Percentiles rank a stretch among this genome's conserved stretches.
Conservation (phyloP, 2,113 vertebrate species). For the Xenopus borealis region DNA sequence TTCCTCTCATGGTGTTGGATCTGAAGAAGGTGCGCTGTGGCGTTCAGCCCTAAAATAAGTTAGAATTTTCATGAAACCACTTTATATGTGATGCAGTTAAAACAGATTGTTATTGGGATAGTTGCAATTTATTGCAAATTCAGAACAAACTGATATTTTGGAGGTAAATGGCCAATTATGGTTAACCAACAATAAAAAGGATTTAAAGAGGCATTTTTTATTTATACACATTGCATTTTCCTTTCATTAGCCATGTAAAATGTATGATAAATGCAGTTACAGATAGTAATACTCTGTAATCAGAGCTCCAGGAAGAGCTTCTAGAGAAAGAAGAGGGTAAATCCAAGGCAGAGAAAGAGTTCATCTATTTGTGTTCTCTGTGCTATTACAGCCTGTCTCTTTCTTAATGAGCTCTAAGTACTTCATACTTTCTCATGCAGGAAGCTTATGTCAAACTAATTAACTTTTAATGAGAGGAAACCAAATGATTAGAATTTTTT, state of each 20-base stretch:
- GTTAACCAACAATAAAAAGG: not conserved
- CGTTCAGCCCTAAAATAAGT: too few relatives aligned
- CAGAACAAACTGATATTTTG: not conserved
- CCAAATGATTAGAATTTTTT: conserved; percentile 80
- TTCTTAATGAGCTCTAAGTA: conserved; percentile 78
- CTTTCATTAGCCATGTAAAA: not conserved
- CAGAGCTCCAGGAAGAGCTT: conserved; percentile 49
- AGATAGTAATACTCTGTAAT: conserved; percentile 27
- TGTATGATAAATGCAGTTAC: not conserved
- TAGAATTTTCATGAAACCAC: too few relatives aligned
- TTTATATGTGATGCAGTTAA: too few relatives aligned
- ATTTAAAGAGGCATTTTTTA: too few relatives aligned
- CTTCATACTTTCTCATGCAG: conserved; percentile 74
- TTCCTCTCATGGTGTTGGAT: too few relatives aligned
- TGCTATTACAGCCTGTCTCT: conserved; percentile 64
- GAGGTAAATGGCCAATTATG: not conserved
- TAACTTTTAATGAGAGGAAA: conserved; percentile 85
- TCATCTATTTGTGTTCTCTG: conserved; percentile 50
- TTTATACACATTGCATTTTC: not conserved
- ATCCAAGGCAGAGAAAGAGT: conserved; percentile 38
- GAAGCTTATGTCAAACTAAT: conserved; percentile 80
- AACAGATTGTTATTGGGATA: not conserved
- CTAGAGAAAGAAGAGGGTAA: conserved; percentile 47
- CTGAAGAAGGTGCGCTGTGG: too few relatives aligned
- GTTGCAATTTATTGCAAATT: not conserved